Conservation (phyloP, 2,113 vertebrate genomes). For the Paralichthys olivaceus region DNA sequence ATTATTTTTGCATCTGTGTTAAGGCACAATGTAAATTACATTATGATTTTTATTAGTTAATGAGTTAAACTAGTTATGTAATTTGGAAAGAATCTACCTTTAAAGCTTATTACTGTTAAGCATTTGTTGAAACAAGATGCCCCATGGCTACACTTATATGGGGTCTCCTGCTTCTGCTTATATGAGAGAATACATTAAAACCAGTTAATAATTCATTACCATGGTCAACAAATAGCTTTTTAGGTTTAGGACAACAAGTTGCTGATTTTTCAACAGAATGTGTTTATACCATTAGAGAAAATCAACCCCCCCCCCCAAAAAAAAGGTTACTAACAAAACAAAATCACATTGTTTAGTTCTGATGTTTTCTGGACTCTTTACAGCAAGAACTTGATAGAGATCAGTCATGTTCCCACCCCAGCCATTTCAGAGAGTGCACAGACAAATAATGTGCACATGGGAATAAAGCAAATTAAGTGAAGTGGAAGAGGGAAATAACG, state of each 20-base stretch:
- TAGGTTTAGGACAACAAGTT: neutral
- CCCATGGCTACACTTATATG: neutral
- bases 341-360: neutral
- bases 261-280: neutral
- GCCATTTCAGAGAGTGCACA: slow-evolving; percentile 31
- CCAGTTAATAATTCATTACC: neutral
- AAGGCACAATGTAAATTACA: neutral
- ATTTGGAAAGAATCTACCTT: neutral
- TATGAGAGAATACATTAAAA: too few species aligned
- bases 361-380: slow-evolving; percentile 3
- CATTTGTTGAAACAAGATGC: neutral
- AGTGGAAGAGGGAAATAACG: slow-evolving; percentile 36
- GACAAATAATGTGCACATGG: slow-evolving; percentile 29
- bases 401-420: slow-evolving; percentile 7
- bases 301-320: slow-evolving; percentile 2
- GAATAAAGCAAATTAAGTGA: slow-evolving; percentile 37
- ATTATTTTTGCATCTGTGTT: neutral
- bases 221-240: neutral
- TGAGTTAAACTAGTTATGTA: neutral
- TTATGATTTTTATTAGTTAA: neutral
- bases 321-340: neutral
- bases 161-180: neutral
- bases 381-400: slow-evolving; percentile 9
- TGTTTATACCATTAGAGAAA: slow-evolving; percentile 9
- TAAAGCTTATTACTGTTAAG: neutral